phyloP scores from a whole-genome alignment of 2,797 vertebrate genomes.

The Scolopax bukidnonensis region DNA sequence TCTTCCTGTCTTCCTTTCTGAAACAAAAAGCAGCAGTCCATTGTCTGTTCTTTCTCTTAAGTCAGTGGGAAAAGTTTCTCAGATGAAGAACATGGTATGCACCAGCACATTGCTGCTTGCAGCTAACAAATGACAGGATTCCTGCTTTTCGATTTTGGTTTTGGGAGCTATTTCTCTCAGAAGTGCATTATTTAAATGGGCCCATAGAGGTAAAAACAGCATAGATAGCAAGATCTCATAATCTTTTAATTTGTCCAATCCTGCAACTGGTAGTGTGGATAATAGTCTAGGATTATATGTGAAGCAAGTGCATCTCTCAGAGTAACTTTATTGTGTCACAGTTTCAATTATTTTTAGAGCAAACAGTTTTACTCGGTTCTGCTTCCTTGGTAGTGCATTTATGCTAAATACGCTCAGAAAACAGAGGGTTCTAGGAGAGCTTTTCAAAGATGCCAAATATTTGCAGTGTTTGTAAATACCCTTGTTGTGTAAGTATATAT shows the following conservation, averaged over 20 bases:
- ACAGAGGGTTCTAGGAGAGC: not conserved
- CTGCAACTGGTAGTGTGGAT: not conserved
- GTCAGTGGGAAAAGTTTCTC: not conserved
- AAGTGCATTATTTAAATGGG: not conserved
- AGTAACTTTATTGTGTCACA: not conserved
- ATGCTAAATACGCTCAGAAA: constrained; percentile 15
- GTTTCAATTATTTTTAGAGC: constrained; percentile 51
- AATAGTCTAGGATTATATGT: not conserved
- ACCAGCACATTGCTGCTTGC: not conserved
- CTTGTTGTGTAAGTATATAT: not conserved
- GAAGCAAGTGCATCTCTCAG: not conserved
- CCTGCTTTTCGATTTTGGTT: not conserved
- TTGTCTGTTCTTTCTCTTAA: constrained; percentile 21
- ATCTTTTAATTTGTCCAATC: constrained; percentile 47
- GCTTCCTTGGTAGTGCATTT: not conserved
- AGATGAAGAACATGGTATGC: not conserved
- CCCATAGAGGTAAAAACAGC: constrained; percentile 5
- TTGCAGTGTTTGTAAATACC: constrained; percentile 1
- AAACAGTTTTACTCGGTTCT: constrained; percentile 48
- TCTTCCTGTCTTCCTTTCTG: not conserved
- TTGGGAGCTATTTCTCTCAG: not conserved
- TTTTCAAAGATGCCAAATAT: constrained; percentile 10
- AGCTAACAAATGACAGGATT: not conserved
- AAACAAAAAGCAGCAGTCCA: constrained; percentile 1
- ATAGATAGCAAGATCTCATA: constrained; percentile 10